phyloP scores from a whole-genome alignment of 2,888 invertebrate species.

The Lypha dubia region DNA sequence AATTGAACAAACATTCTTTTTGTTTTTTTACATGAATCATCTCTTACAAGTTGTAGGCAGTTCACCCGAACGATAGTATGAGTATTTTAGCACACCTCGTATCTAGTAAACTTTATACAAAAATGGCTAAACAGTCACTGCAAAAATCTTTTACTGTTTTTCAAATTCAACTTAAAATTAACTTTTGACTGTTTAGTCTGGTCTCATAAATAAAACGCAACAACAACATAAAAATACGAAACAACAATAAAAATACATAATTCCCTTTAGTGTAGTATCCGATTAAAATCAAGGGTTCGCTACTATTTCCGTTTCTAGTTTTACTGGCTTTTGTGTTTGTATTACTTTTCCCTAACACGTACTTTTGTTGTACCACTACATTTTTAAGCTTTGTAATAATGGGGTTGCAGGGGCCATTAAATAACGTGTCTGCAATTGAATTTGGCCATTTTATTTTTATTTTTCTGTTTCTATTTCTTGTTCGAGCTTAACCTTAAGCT shows the following conservation, averaged over 20 bases:
- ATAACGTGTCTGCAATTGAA: slow-evolving; percentile 33
- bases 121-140: neutral
- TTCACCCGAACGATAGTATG: neutral
- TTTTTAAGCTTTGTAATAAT: slow-evolving; percentile 17
- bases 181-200: slow-evolving; percentile 52
- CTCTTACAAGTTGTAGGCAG: neutral
- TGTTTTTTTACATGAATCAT: neutral
- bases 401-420: slow-evolving; percentile 52
- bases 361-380: no score
- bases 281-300: slow-evolving; percentile 31
- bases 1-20: neutral
- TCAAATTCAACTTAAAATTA: slow-evolving; percentile 3
- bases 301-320: slow-evolving; percentile 50
- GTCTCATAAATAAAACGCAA: slow-evolving; percentile 8
- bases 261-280: slow-evolving; percentile 28
- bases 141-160: slow-evolving; percentile 7
- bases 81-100: neutral
- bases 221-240: slow-evolving; percentile 8
- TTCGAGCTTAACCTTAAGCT: slow-evolving; percentile 11
- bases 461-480: slow-evolving; percentile 1
- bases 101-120: no score
- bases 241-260: slow-evolving; percentile 1
- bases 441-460: slow-evolving; percentile 11
- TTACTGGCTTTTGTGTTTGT: neutral
- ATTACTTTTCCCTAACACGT: slow-evolving; percentile 1